Conservation (phyloP, 2,888 invertebrate genomes). For the Dicycla oo region DNA sequence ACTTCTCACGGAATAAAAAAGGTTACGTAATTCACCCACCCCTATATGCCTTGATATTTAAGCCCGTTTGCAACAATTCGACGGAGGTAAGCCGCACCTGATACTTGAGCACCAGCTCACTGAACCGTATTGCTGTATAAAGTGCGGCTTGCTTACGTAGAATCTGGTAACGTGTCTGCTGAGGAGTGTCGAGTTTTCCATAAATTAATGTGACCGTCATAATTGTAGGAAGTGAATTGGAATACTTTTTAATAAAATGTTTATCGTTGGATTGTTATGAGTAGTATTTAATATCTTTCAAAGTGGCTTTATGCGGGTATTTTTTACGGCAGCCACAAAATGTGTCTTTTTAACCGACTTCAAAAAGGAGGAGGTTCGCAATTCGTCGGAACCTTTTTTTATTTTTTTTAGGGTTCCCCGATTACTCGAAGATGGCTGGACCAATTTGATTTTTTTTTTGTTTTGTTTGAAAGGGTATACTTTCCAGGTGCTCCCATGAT, state of each 20-base stretch:
- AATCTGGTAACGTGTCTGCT: slow-evolving; percentile 31
- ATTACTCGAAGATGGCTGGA: too few species aligned
- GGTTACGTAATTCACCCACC: slow-evolving; percentile 41
- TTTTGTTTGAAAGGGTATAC: too few species aligned
- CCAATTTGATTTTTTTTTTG: too few species aligned
- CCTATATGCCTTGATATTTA: slow-evolving; percentile 52
- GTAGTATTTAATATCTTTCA: slow-evolving; percentile 10
- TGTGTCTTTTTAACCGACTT: too few species aligned
- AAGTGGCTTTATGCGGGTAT: not conserved
- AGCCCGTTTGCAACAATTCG: slow-evolving; percentile 55
- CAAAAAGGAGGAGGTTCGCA: too few species aligned
- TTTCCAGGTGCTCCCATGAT: too few species aligned
- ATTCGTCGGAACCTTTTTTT: too few species aligned
- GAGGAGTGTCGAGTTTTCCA: slow-evolving; percentile 27
- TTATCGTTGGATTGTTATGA: slow-evolving; percentile 18
- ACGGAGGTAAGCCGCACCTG: slow-evolving; percentile 61
- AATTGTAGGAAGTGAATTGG: slow-evolving; percentile 25
- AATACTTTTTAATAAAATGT: slow-evolving; percentile 40
- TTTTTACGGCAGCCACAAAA: not conserved
- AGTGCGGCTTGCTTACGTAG: slow-evolving; percentile 52
- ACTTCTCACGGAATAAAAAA: slow-evolving; percentile 50
- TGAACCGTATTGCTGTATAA: slow-evolving; percentile 51
- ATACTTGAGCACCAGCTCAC: slow-evolving; percentile 57
- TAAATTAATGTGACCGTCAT: slow-evolving; percentile 9
- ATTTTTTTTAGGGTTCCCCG: too few species aligned